Evolutionary conservation across 2,888 invertebrate species (phyloP), one percentile per base, ranked within the genome.

Genomic region (Leptinotarsa peninsularis): DNA sequence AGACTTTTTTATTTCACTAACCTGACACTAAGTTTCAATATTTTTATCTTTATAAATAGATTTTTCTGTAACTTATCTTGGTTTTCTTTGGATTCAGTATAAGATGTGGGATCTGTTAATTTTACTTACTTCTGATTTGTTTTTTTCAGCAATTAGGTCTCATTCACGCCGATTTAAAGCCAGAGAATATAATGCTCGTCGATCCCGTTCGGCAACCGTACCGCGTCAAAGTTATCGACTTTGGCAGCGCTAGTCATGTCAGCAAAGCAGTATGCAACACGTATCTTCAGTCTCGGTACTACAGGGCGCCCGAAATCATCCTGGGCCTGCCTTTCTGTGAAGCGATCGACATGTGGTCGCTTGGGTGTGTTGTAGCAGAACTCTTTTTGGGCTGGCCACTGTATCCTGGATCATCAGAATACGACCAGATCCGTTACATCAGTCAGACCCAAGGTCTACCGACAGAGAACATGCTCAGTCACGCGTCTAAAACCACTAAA

Each of bases 271-370:
- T 99, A 69, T 99, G 99, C 90, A 99, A 99, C 87, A 99, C 99
- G 13, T 99, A 99, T 89, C 91, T 99, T 85, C 99, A 99, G 90
- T 99, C 98, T 84, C 93, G 99, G 87, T 99, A 99, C 88, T 99
- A 99, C 90, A 94, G 98, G 82, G 98, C 98, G 52, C 98, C 98
- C 3, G 98, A 98, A 90, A 98, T 98, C 86, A 98, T 98, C 86
- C 91, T 98, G 85, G 99, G 99, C 27, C 91, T 99, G 84, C 99
- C 98, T 78, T 99, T 99, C 90, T 98, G 98, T 90, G 99, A 99
- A 89, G 98, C 99, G 17, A 99, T 99, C 85, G 99, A 99, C 90
- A 99, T 99, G 99, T 99, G 99, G 99, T 99, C 98, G 7, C 90
- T 99, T 81, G 99, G 99, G 75, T 99, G 99, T 90, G 99, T 99